Percentiles rank a stretch among this genome's conserved stretches.
phyloP scores from a whole-genome alignment of 2,888 invertebrate genomes.

The Cheilosia variabilis region DNA sequence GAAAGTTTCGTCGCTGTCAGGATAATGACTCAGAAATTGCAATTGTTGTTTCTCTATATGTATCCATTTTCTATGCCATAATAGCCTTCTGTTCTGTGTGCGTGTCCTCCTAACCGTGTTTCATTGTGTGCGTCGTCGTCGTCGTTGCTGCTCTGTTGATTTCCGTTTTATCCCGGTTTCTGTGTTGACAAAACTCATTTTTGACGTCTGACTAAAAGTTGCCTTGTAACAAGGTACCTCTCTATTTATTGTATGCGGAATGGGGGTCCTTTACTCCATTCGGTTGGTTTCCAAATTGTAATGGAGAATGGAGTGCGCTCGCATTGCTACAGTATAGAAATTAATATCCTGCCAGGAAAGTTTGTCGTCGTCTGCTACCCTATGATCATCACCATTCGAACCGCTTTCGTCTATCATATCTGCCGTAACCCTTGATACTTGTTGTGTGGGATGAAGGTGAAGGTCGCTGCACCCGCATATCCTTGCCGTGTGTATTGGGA shows the following conservation, averaged over 20 bases:
- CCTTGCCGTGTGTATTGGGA: conserved; percentile 27
- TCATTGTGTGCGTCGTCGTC: conserved; percentile 1
- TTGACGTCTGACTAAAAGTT: conserved; percentile 73
- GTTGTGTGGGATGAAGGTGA: conserved; percentile 52
- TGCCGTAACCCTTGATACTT: neutral
- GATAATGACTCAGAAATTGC: conserved; percentile 74
- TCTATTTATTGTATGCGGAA: conserved; percentile 12
- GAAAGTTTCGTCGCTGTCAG: conserved; percentile 65
- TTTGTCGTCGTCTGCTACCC: conserved; percentile 58
- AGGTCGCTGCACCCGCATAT: conserved; percentile 64
- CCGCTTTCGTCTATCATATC: conserved; percentile 7
- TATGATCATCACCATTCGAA: conserved; percentile 20
- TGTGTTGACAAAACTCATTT: conserved; percentile 73
- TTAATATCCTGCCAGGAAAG: conserved; percentile 71
- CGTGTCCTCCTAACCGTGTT: conserved; percentile 3
- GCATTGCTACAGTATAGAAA: conserved; percentile 65
- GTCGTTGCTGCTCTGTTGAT: conserved; percentile 47
- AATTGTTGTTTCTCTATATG: conserved; percentile 64
- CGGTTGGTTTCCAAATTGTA: conserved; percentile 33
- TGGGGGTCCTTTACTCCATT: conserved; percentile 22
- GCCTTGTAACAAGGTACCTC: conserved; percentile 18
- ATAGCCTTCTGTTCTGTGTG: conserved; percentile 38
- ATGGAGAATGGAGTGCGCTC: conserved; percentile 19
- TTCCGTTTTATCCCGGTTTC: conserved; percentile 36
- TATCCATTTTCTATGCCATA: conserved; percentile 55